Evolutionary conservation across 2,888 invertebrate species (phyloP).

Genomic region (Microctonus brassicae): DNA sequence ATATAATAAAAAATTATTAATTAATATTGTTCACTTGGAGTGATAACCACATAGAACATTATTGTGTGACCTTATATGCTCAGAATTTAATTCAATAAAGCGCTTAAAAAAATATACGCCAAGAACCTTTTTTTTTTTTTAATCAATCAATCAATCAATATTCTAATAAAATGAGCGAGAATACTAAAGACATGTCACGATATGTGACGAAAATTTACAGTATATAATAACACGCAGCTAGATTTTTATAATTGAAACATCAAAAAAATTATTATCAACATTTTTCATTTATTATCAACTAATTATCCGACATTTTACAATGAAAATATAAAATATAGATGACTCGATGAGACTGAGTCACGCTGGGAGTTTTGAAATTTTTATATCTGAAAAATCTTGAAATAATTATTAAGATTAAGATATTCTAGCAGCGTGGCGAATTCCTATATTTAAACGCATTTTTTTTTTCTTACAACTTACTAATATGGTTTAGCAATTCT

Average conservation of each 20-base stretch:
- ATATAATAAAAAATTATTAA: conserved; percentile 13
- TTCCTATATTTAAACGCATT: conserved; percentile 7
- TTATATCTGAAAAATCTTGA: conserved; percentile 22
- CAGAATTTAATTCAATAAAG: conserved; percentile 2
- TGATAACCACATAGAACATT: background rate
- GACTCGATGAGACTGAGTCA: conserved; percentile 44
- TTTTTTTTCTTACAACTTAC: conserved; percentile 34
- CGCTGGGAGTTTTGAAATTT: conserved; percentile 35
- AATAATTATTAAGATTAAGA: conserved; percentile 36
- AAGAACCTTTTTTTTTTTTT: background rate
- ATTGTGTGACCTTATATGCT: background rate
- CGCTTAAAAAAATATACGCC: background rate
- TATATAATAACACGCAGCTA: background rate
- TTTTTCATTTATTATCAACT: conserved; percentile 56
- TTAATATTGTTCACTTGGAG: background rate
- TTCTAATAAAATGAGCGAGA: conserved; percentile 19
- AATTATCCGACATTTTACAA: conserved; percentile 57
- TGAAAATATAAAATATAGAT: conserved; percentile 60
- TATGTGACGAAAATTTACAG: background rate
- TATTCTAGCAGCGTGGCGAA: conserved; percentile 22
- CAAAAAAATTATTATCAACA: conserved; percentile 46
- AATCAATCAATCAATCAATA: too few species aligned
- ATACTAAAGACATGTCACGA: conserved; percentile 10
- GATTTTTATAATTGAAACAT: conserved; percentile 3
- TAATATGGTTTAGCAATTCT: conserved; percentile 46